Conservation (phyloP, 2,888 invertebrate species). For the Prostheceraeus crozeri region DNA sequence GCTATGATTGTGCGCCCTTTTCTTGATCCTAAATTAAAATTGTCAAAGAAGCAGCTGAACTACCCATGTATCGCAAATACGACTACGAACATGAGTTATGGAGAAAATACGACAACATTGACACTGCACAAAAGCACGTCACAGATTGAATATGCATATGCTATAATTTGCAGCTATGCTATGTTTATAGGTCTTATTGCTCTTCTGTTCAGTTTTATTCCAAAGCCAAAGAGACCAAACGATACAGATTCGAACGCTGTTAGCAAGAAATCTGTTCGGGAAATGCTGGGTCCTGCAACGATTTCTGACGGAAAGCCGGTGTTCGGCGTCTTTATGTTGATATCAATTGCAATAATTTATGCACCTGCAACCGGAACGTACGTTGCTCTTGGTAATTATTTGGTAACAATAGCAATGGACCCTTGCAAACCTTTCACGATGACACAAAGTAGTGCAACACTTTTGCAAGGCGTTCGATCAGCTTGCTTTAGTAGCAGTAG, state of each 20-base stretch:
- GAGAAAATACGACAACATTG: too few species aligned
- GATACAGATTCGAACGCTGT: background rate
- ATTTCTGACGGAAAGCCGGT: constrained; percentile 13
- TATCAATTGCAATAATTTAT: background rate
- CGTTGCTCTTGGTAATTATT: background rate
- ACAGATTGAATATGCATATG: constrained; percentile 4
- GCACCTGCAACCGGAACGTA: background rate
- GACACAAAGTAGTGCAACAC: background rate
- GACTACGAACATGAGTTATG: too few species aligned
- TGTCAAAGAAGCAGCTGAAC: background rate
- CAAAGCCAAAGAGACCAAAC: background rate
- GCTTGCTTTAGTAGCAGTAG: background rate
- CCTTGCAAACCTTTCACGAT: constrained; percentile 5
- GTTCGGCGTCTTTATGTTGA: constrained; percentile 7
- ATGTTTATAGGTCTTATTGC: background rate
- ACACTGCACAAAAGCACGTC: too few species aligned
- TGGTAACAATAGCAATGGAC: constrained; percentile 2
- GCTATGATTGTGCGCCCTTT: constrained; percentile 6
- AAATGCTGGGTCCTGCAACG: background rate
- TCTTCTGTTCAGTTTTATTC: background rate
- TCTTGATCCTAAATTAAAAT: background rate
- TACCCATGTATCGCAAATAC: too few species aligned
- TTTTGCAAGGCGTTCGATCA: constrained; percentile 1
- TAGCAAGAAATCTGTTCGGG: background rate
- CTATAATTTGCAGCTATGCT: background rate